Conservation (phyloP, 2,113 vertebrate species). For the Coryphaenoides rupestris region DNA sequence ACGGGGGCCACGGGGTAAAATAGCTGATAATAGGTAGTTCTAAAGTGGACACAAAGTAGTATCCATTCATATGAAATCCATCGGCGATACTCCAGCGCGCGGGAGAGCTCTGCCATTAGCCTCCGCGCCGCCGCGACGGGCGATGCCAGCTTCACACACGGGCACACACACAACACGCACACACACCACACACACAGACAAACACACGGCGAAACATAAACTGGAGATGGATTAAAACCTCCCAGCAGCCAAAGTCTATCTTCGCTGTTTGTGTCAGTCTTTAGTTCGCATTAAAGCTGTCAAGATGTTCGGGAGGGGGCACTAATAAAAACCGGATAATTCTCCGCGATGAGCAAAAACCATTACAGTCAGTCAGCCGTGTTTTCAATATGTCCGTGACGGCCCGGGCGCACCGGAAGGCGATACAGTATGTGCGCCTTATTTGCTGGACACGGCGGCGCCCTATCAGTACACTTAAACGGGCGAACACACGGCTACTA, state of each 20-base stretch:
- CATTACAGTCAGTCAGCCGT: conserved; percentile 23
- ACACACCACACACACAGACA: conserved; percentile 9
- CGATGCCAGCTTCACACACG: conserved; percentile 4
- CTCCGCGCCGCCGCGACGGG: no score
- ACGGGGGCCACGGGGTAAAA: conserved; percentile 4
- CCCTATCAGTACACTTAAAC: conserved; percentile 14
- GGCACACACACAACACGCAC: not conserved
- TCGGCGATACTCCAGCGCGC: conserved; percentile 15
- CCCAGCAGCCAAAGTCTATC: not conserved
- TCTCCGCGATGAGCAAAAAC: not conserved
- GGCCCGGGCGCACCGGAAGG: not conserved
- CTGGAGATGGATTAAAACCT: not conserved
- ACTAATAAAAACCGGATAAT: no score
- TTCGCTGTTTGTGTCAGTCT: not conserved
- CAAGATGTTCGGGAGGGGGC: conserved; percentile 9
- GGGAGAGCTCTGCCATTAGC: conserved; percentile 2
- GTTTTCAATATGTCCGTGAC: conserved; percentile 23
- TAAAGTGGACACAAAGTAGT: conserved; percentile 14
- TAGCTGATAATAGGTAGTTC: conserved; percentile 12
- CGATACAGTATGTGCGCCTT: conserved; percentile 16
- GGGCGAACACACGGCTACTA: conserved; percentile 19
- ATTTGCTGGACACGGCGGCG: conserved; percentile 5
- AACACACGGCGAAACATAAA: conserved; percentile 9
- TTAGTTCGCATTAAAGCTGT: not conserved
- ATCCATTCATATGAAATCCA: conserved; percentile 31